These are phyloP conservation scores for Cinclus cinclus DNA, from an alignment of 2,113 vertebrate species.

Conservation along the genomic window DNA sequence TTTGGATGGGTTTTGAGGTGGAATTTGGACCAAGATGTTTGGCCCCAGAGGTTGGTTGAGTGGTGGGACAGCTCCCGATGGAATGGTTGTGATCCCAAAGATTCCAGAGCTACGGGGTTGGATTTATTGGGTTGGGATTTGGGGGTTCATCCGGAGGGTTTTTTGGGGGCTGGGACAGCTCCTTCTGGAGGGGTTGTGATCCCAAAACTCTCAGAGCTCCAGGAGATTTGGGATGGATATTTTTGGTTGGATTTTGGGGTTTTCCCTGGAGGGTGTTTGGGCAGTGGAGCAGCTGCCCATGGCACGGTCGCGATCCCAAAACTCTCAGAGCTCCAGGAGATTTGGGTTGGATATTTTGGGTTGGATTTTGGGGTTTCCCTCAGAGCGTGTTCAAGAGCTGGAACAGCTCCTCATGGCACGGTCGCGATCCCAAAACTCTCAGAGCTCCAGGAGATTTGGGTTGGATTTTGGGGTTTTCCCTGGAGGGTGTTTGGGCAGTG, in stretches of 20 bases:
- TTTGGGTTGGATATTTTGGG: background rate
- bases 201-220: background rate
- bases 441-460: background rate
- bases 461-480: background rate
- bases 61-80: background rate
- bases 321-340: background rate
- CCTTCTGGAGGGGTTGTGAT: fast-evolving
- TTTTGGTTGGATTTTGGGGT: background rate
- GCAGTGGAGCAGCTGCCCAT: background rate
- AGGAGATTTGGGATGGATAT: background rate
- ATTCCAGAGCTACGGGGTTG: background rate
- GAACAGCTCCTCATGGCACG: background rate
- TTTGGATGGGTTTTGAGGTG: background rate
- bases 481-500: no score
- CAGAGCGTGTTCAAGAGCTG: fast-evolving
- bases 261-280: background rate
- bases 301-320: background rate
- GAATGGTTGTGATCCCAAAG: fast-evolving
- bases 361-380: background rate
- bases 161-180: background rate
- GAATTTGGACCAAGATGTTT: background rate
- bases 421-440: fast-evolving
- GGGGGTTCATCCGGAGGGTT: no score
- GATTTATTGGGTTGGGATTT: background rate
- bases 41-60: background rate